Percentiles rank a stretch among this genome's conserved stretches.
phyloP scores from a whole-genome alignment of 37 sponge, comb jelly and placozoan species.

The Tethya wilhelma region DNA sequence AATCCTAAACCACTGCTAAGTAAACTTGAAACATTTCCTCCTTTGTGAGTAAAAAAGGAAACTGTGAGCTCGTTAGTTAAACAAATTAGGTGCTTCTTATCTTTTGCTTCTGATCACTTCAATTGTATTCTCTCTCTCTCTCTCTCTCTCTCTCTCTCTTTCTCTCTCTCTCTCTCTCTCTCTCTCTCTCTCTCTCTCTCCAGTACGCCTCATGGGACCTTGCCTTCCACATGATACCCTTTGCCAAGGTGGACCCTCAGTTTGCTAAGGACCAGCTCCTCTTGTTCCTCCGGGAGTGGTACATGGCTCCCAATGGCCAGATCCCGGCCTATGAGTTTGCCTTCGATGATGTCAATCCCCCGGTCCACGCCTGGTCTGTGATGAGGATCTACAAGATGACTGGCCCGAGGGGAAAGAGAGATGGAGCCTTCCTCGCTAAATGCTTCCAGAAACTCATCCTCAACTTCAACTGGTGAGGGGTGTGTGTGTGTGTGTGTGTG shows the following conservation, averaged over 20 bases:
- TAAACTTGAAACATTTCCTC: too few relatives aligned
- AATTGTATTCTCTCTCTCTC: too few relatives aligned
- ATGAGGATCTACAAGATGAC: slow-evolving; percentile 95
- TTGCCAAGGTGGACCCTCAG: slow-evolving; percentile 92
- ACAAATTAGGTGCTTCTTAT: too few relatives aligned
- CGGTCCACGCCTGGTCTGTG: slow-evolving; percentile 97
- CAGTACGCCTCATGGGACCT: slow-evolving; percentile 98
- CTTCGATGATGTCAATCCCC: slow-evolving; percentile 95
- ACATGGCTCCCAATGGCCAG: slow-evolving; percentile 98
- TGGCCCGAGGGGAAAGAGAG: slow-evolving; percentile 79
- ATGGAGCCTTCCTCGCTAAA: slow-evolving; percentile 77
- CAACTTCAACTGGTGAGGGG: slow-evolving; percentile 94
- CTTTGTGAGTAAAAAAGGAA: too few relatives aligned
- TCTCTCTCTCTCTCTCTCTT: background rate
- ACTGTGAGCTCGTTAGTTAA: too few relatives aligned
- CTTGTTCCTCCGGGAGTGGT: slow-evolving; percentile 96
- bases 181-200: background rate
- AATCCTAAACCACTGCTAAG: too few relatives aligned
- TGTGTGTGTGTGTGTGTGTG: slow-evolving; percentile 6
- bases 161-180: background rate
- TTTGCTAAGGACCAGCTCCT: slow-evolving; percentile 93
- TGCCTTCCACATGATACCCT: slow-evolving; percentile 98
- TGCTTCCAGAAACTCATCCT: slow-evolving; percentile 94
- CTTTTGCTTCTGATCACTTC: too few relatives aligned
- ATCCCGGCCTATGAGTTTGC: slow-evolving; percentile 97